Conservation (phyloP, 2,888 invertebrate genomes). For the Zeuzera pyrina region DNA sequence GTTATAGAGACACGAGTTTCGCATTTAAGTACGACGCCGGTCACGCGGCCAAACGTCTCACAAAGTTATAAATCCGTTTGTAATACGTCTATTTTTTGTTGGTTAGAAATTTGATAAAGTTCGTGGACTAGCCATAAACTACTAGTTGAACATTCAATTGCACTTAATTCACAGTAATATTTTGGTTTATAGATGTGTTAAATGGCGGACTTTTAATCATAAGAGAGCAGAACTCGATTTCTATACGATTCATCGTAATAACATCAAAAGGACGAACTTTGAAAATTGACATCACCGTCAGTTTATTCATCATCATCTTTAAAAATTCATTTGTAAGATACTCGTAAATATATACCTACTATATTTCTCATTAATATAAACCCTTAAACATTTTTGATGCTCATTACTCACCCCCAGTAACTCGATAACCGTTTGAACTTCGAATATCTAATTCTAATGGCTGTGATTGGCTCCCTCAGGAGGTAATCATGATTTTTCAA, state of each 20-base stretch:
- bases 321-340: too few species aligned
- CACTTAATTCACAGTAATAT: slow-evolving; percentile 30
- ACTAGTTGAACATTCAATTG: slow-evolving; percentile 31
- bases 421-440: slow-evolving; percentile 58
- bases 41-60: slow-evolving; percentile 33
- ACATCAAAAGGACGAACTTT: background rate
- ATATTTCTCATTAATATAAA: too few species aligned
- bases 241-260: background rate
- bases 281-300: too few species aligned
- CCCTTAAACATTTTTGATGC: too few species aligned
- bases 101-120: slow-evolving; percentile 43
- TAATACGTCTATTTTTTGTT: slow-evolving; percentile 41
- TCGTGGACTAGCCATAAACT: slow-evolving; percentile 31
- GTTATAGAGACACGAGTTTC: slow-evolving; percentile 56
- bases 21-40: slow-evolving; percentile 47
- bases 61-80: slow-evolving; percentile 33
- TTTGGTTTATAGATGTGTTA: slow-evolving; percentile 43
- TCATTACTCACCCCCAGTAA: slow-evolving; percentile 44
- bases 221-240: slow-evolving; percentile 6
- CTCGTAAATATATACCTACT: too few species aligned
- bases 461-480: slow-evolving; percentile 69
- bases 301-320: too few species aligned
- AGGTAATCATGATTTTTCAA: slow-evolving; percentile 68
- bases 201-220: slow-evolving; percentile 18
- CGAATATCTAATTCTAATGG: slow-evolving; percentile 69